Evolutionary conservation across 2,888 invertebrate species (phyloP), one percentile per base, ranked within the genome.

Genomic region (Acrobasis consociella): DNA sequence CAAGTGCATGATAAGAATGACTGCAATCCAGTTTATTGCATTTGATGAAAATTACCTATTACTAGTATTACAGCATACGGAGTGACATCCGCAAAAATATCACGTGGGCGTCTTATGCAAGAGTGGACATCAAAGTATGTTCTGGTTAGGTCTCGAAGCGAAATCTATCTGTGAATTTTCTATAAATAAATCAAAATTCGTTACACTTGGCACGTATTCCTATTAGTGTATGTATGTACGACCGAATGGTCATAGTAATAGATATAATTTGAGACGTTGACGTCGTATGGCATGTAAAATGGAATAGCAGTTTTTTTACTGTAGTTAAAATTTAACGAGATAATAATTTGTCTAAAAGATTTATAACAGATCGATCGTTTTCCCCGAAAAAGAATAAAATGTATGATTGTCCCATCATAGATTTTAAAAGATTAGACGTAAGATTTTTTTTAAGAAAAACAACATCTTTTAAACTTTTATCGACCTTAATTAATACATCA

Each of bases 61-160:
- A 31, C 31, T 31, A 31, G 31, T 31, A 8, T 31, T 46, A 46
- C 46, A 46, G 46, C 46, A 46, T 46, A 1, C 10, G n/a, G 42
- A 46, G 3, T 46, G n/a, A 46, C 46, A 46, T 46, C 46, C 13
- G 11, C 13, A 13, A 46, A 46, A 0, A 31, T 46, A n/a, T 11
- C 46, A 46, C 46, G 52, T 52, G 17, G 31, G 31, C 9, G 51
- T 51, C 13, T 31, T 52, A 52, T n/a, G 52, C 31, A 37, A 52
- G 11, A 22, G 22, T 5, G 13, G 52, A 13, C 52, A 5, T 3
- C 16, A 5, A 22, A 22, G 16, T 22, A n/a, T 55, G 39, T 39
- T 52, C 52, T 52, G 22, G 52, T 31, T 38, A 38, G 55, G 55
- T 55, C 39, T 55, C 38, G 39, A 55, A 55, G 55, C 55, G 5